Evolutionary conservation across 2,888 invertebrate species (phyloP), one percentile per base, ranked within the genome.

Genomic region (Nymphalis urticae): DNA sequence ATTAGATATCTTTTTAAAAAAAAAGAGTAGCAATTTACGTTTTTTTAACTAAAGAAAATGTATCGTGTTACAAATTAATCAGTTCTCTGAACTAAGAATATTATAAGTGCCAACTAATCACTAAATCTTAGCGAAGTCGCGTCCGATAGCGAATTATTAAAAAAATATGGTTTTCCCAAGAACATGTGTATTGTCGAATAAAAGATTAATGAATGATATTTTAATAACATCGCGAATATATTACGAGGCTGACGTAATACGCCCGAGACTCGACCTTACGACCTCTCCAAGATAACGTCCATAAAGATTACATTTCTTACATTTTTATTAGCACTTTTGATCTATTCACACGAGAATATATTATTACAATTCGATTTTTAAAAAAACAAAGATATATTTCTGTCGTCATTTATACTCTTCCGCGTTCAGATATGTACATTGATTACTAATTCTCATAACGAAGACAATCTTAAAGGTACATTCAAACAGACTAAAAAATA

Each of bases 171-270:
- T 73, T 75, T 75, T 74, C 69, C 72, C 75, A 70, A 62, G 42
- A 50, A 61, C 27, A 54, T 19, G 61, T 66, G 42, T 71, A 60
- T 69, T 70, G 69, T 71, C 66, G 68, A 73, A 63, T 72, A 70
- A 72, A 63, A 68, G 64, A 72, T 73, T 73, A 75, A 72, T 72
- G 69, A 73, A 70, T 73, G 70, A 68, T 73, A 69, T 74, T 71
- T 73, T 72, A 70, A 70, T 67, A 53, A 27, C 56, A 63, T 72
- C 64, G 70, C 48, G 74, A 73, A 75, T 77, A 71, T 63, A 72
- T 73, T 74, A 76, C 74, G 54, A 62, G 59, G 71, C 64, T 77
- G 76, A 76, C 75, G 75, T 73, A 75, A 77, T 64, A 61, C 4
- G 42, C 42, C 53, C 16, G 53, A 36, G 62, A 54, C 61, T 42